phyloP scores from a whole-genome alignment of 2,888 invertebrate genomes.

The Nymphalis c-album region DNA sequence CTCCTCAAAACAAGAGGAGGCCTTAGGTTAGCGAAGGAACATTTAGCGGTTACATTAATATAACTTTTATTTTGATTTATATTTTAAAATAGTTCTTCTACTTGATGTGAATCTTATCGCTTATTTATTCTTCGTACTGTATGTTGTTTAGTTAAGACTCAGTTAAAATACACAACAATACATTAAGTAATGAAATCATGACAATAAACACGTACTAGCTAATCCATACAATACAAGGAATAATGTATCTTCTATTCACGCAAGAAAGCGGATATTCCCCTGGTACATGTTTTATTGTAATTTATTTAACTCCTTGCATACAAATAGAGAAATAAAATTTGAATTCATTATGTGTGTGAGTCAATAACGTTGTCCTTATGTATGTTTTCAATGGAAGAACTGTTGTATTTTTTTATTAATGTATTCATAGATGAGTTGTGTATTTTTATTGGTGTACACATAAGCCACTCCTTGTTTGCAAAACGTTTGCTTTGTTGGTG shows the following conservation, averaged over 20 bases:
- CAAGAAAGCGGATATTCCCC: background rate
- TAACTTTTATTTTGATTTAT: too few relatives aligned
- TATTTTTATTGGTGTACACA: too few relatives aligned
- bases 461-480: too few relatives aligned
- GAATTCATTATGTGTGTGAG: constrained; percentile 32
- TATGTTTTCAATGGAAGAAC: background rate
- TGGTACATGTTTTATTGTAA: background rate
- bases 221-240: background rate
- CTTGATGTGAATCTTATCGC: too few relatives aligned
- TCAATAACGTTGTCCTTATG: constrained; percentile 14
- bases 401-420: background rate
- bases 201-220: constrained; percentile 6
- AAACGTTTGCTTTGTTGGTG: too few relatives aligned
- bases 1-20: too few relatives aligned
- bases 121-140: background rate
- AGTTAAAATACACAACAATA: constrained; percentile 1
- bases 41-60: too few relatives aligned
- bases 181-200: constrained; percentile 11
- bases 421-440: background rate
- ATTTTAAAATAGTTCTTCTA: too few relatives aligned
- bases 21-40: too few relatives aligned
- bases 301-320: constrained; percentile 21
- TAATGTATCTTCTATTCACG: background rate
- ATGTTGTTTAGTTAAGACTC: background rate
- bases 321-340: constrained; percentile 30